phyloP scores from a whole-genome alignment of 2,888 invertebrate genomes.

The Hyposoter dolosus region DNA sequence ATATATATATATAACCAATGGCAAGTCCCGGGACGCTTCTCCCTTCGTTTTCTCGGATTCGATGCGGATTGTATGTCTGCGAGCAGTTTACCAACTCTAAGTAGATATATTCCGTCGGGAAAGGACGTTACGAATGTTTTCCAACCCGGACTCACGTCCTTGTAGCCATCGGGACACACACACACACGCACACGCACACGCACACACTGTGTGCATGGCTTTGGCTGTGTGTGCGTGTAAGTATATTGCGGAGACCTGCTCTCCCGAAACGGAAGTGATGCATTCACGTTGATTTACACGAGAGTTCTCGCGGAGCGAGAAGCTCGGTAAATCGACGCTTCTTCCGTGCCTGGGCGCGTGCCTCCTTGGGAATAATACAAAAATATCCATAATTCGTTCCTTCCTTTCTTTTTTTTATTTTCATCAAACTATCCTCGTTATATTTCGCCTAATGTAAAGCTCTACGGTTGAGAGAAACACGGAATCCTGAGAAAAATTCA shows the following conservation, averaged over 20 bases:
- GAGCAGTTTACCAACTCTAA: constrained; percentile 44
- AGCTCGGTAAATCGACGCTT: constrained; percentile 67
- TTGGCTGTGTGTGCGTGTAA: constrained; percentile 46
- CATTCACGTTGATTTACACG: constrained; percentile 71
- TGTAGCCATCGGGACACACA: background rate
- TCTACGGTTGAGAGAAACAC: background rate
- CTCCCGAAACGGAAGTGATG: constrained; percentile 69
- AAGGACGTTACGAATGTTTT: background rate
- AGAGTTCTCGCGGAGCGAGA: constrained; percentile 61
- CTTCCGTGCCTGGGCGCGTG: constrained; percentile 54
- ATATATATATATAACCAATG: constrained; percentile 9
- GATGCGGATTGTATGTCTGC: constrained; percentile 43
- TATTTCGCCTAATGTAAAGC: background rate
- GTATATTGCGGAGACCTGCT: constrained; percentile 65
- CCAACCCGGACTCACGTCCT: background rate
- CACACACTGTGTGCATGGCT: background rate
- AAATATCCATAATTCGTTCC: constrained; percentile 37
- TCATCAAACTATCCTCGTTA: background rate
- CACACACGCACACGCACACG: background rate
- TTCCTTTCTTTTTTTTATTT: constrained; percentile 1
- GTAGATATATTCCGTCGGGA: background rate
- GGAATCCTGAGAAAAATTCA: background rate
- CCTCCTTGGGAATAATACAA: constrained; percentile 33
- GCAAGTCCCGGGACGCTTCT: constrained; percentile 62
- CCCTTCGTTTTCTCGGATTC: constrained; percentile 52